These are phyloP conservation scores for Rhadina sibilatrix DNA, from an alignment of 2,113 vertebrate species.

Conservation along the genomic window DNA sequence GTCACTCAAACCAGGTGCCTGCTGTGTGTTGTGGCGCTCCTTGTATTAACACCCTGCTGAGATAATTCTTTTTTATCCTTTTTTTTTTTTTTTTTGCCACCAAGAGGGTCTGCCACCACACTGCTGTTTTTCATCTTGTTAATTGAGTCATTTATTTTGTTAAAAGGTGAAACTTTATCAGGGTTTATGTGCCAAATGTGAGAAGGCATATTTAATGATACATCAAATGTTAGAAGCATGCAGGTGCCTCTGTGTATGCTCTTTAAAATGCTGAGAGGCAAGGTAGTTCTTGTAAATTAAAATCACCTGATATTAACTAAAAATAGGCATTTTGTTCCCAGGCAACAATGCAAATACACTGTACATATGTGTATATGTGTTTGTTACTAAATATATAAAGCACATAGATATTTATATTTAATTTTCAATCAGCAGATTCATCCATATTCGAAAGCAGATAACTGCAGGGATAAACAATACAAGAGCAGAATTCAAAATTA, in stretches of 20 bases:
- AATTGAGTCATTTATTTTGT: constrained; percentile 90
- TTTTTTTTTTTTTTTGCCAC: constrained; percentile 62
- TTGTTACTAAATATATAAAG: constrained; percentile 49
- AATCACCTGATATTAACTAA: constrained; percentile 51
- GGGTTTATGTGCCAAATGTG: constrained; percentile 73
- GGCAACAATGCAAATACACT: not conserved
- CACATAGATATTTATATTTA: constrained; percentile 43
- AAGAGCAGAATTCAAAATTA: constrained; percentile 38
- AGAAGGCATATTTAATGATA: constrained; percentile 78
- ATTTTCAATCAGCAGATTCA: constrained; percentile 56
- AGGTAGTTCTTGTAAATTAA: constrained; percentile 3
- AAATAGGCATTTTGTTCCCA: constrained; percentile 11
- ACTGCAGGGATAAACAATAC: constrained; percentile 59
- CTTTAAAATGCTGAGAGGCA: constrained; percentile 15
- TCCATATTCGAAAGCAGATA: constrained; percentile 46
- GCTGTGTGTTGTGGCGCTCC: constrained; percentile 75
- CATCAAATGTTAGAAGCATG: constrained; percentile 67
- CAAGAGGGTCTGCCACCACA: constrained; percentile 78
- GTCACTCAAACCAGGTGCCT: constrained; percentile 76
- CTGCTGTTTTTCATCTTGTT: constrained; percentile 83
- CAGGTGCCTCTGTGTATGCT: constrained; percentile 45
- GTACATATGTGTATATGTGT: not conserved
- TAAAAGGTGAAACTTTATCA: constrained; percentile 85
- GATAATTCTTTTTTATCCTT: constrained; percentile 85
- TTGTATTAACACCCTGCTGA: constrained; percentile 81